Evolutionary conservation across 2,888 invertebrate species (phyloP), one percentile per base, ranked within the genome.

Genomic region (Podotricha telesiphe): DNA sequence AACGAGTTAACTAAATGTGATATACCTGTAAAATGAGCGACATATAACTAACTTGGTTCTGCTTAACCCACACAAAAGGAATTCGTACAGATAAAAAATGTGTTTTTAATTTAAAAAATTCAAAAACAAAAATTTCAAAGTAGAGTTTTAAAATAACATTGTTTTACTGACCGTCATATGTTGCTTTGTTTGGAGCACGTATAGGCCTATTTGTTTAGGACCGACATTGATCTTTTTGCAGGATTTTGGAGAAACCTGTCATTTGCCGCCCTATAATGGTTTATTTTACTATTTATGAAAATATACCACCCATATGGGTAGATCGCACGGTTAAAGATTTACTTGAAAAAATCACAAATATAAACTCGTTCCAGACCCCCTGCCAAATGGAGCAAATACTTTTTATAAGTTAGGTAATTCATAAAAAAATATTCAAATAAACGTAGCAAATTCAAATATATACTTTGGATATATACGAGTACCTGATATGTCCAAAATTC

Each of bases 151-250:
- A 59, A 59, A 59, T n/a, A 59, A 59, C 59, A 45, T 45, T n/a
- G 59, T 59, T 62, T 45, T 45, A 56, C 47, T 48, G 56, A 50
- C 34, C 64, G 67, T 67, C 72, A 72, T 72, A 37, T 72, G 69
- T 50, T 51, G 45, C 42, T 53, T 72, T 72, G 70, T 72, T 58
- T 28, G 67, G 50, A 50, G 62, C 72, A 72, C 72, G 72, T 72
- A 61, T 68, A 53, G 48, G 34, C 34, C 47, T 75, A 68, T 75
- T 75, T 75, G 45, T 75, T 73, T 73, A 75, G 75, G 75, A 75
- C 62, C 58, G 75, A 70, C 75, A 71, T 75, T 73, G 75, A 75
- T 74, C 68, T 75, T 71, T 75, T 74, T 72, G 69, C 65, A 64
- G 71, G 72, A 69, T 66, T 71, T 63, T 64, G 50, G 34, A 42